Evolutionary conservation across 2,888 invertebrate genomes (phyloP).

Genomic region (Nasonovia ribisnigri): DNA sequence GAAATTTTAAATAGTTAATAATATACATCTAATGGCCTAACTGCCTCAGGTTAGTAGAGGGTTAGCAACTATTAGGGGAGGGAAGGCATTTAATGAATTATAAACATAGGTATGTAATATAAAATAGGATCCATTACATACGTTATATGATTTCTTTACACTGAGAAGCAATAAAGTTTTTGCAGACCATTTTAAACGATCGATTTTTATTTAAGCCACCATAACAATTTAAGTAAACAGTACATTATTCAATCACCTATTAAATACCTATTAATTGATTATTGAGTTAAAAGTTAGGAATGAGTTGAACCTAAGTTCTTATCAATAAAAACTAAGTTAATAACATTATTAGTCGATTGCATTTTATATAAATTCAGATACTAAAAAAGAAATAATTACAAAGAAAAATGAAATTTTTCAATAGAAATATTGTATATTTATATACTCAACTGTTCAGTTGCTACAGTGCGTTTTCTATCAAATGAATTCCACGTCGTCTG

Average conservation of each 20-base stretch:
- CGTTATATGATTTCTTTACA: neutral
- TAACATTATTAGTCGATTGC: neutral
- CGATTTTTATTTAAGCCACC: neutral
- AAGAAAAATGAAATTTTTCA: neutral
- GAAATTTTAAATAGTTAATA: neutral
- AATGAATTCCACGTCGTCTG: neutral
- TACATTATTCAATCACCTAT: neutral
- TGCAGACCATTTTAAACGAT: neutral
- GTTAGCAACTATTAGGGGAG: neutral
- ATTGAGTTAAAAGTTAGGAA: neutral
- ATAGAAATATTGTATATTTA: neutral
- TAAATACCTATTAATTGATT: too few species aligned
- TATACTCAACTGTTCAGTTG: neutral
- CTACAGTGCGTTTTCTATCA: neutral
- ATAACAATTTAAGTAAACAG: neutral
- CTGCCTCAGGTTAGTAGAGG: neutral
- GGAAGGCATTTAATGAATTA: neutral
- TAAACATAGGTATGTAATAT: neutral
- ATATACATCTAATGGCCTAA: neutral
- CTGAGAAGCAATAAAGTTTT: neutral
- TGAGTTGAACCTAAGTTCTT: neutral
- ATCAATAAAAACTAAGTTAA: neutral
- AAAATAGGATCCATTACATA: neutral
- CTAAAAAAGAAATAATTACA: neutral
- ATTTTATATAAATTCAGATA: neutral